These are phyloP conservation scores for Xyrauchen texanus DNA, from an alignment of 2,113 vertebrate genomes.

Conservation along the genomic window DNA sequence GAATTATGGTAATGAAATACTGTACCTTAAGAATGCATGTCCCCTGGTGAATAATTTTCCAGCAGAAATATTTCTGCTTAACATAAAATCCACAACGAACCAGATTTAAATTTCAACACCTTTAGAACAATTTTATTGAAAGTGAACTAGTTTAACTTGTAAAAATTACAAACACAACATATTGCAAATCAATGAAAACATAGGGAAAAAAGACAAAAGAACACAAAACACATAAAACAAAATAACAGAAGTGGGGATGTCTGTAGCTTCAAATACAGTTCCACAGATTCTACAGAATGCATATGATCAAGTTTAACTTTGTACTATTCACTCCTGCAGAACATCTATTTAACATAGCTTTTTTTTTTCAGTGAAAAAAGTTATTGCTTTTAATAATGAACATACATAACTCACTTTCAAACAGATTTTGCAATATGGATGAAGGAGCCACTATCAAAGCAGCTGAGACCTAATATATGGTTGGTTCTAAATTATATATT, in stretches of 20 bases:
- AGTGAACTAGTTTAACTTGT: conserved; percentile 65
- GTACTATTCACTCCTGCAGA: background rate
- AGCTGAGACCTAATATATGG: background rate
- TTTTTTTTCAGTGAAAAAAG: conserved; percentile 18
- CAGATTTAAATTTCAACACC: conserved; percentile 61
- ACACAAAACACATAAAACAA: conserved; percentile 47
- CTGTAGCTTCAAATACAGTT: conserved; percentile 59
- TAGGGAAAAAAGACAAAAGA: conserved; percentile 34
- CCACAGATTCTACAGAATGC: conserved; percentile 35
- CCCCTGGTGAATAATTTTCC: conserved; percentile 26
- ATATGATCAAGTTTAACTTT: background rate
- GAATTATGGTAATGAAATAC: conserved; percentile 58
- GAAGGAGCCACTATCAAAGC: background rate
- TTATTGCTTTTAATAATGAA: conserved; percentile 19
- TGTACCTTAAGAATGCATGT: conserved; percentile 56
- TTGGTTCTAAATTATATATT: background rate
- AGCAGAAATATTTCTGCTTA: conserved; percentile 15
- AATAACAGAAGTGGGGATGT: conserved; percentile 34
- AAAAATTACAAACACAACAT: conserved; percentile 62
- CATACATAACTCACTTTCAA: background rate
- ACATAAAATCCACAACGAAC: conserved; percentile 58
- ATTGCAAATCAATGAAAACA: conserved; percentile 47
- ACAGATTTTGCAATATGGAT: background rate
- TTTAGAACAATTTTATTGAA: conserved; percentile 74
- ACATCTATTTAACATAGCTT: conserved; percentile 36